Evolutionary conservation across 2,888 invertebrate genomes (phyloP), one percentile per base, ranked within the genome.

Genomic region (Tetanocera ferruginea): DNA sequence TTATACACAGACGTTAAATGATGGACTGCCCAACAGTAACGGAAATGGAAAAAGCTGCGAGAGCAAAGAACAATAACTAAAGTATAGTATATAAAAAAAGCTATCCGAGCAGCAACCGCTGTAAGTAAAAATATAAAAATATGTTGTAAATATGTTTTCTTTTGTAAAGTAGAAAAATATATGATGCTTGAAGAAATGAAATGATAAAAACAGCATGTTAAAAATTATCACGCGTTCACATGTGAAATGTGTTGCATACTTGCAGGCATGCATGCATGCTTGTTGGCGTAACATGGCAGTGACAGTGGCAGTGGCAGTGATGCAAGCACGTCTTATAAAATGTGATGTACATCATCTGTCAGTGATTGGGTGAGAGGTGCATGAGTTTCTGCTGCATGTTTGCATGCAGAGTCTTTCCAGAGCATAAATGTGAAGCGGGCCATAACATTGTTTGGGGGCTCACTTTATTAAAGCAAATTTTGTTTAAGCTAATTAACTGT

Each of bases 161-260:
- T n/a, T n/a, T n/a, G n/a, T n/a, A n/a, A 43, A 6, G 14, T 14
- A 11, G 14, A 11, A 25, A 25, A 8, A 34, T 51, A 34, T 23
- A 34, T 19, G 23, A 9, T 51, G 9, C 6, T 14, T n/a, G 25
- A 43, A 23, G 19, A 55, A 71, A 72, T 19, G 55, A 72, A 28
- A 37, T 52, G 51, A 43, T 23, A 69, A 52, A 69, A 69, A 23
- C 28, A 37, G 25, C 43, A 69, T 69, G 49, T 52, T 23, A 5
- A 52, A 71, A 71, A 71, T 17, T 6, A 52, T 73, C 73, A 43
- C 73, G 49, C 62, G 43, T 49, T 62, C 60, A 73, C 49, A 23
- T n/a, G 49, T 73, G 73, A 73, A 43, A 60, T 60, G 62, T 37
- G 73, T 49, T 60, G 73, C 73, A 60, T 60, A 51, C 70, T 62